Evolutionary conservation across 2,888 invertebrate species (phyloP), one percentile per base, ranked within the genome.

Genomic region (Cosmorhoe ocellata): DNA sequence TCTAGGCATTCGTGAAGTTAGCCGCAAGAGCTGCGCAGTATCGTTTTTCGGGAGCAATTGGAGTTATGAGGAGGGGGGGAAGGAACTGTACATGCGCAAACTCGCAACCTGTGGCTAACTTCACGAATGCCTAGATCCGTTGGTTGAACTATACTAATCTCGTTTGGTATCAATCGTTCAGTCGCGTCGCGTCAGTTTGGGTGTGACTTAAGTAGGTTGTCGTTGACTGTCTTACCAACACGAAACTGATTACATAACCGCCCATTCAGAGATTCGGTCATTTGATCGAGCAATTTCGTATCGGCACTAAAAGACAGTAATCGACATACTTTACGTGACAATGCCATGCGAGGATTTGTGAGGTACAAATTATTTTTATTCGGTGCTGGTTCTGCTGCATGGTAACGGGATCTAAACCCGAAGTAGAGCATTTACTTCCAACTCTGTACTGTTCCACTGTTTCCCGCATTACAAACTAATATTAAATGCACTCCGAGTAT

Each of bases 351-450:
- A 63, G 31, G 42, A 39, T 12, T 18, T 28, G 34, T 41, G 40
- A 48, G 43, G 41, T 53, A 53, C 53, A 28, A 11, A 41, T n/a
- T n/a, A n/a, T 22, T 49, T 44, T 44, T 44, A 9, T 48, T 41
- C 13, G 61, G 61, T 57, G 44, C 56, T 57, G 61, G 61, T 42
- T 46, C 18, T n/a, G 3, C 24, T 50, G 46, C 42, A 49, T 36
- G 48, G 13, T 44, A 39, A 28, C 3, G 9, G 31, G 40, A 30
- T 26, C 41, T 27, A 24, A 40, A 32, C 9, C 24, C 34, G 0
- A 32, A 44, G 26, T 47, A 38, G 41, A 47, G 11, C 46, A 36
- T 36, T 24, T 7, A 18, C n/a, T 34, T 30, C 33, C 26, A 42
- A 42, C 24, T 30, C 22, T 38, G 27, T 41, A 43, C 39, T 26